Evolutionary conservation across 1,140 invertebrate genomes (phyloP).

Genomic region (Drosophila simulans): DNA sequence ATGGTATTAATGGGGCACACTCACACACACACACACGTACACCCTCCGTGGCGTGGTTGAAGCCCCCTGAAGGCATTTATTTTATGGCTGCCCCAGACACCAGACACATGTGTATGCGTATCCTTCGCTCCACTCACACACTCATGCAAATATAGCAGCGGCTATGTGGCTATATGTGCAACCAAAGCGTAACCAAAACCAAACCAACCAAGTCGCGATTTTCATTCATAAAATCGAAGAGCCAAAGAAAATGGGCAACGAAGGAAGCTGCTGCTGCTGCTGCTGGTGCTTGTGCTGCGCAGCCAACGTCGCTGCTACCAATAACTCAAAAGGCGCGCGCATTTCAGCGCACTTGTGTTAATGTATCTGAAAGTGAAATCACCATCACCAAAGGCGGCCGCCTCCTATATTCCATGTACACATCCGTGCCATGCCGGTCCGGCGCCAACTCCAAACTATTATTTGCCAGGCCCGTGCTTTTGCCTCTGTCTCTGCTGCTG

Average conservation of each 20-base stretch:
- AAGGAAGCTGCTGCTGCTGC: slow-evolving; percentile 26
- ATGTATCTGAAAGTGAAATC: slow-evolving; percentile 80
- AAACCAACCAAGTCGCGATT: slow-evolving; percentile 67
- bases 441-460: slow-evolving; percentile 73
- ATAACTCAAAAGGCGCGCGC: slow-evolving; percentile 77
- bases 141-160: slow-evolving; percentile 66
- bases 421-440: slow-evolving; percentile 51
- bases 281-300: slow-evolving; percentile 9
- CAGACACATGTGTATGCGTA: slow-evolving; percentile 34
- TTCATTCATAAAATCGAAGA: slow-evolving; percentile 80
- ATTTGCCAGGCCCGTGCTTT: slow-evolving; percentile 47
- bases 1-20: slow-evolving; percentile 60
- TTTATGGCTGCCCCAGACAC: slow-evolving; percentile 58
- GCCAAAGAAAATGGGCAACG: slow-evolving; percentile 68
- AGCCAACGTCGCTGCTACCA: slow-evolving; percentile 51
- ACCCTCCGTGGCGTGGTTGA: slow-evolving; percentile 18
- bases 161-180: slow-evolving; percentile 25
- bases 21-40: not conserved
- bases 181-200: slow-evolving; percentile 53
- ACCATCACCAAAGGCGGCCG: slow-evolving; percentile 51
- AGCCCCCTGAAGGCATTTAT: slow-evolving; percentile 64
- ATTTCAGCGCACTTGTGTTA: slow-evolving; percentile 71
- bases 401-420: slow-evolving; percentile 3
- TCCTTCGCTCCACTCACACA: slow-evolving; percentile 32
- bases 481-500: not conserved